phyloP scores from a whole-genome alignment of 2,888 invertebrate genomes.

The Choristoneura rosaceana region DNA sequence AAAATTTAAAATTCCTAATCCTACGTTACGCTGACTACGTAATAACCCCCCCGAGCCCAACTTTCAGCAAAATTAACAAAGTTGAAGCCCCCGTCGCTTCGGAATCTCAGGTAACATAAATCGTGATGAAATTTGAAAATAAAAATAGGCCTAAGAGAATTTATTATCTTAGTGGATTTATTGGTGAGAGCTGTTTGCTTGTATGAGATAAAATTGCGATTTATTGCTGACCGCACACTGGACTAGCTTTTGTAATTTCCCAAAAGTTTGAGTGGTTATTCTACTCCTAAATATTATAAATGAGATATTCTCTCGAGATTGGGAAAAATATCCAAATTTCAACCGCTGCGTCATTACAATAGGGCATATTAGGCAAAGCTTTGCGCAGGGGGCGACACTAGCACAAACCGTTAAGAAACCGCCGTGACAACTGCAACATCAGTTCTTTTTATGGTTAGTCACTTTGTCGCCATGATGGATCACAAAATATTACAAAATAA shows the following conservation, averaged over 20 bases:
- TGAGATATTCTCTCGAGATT: too few species aligned
- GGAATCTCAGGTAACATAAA: slow-evolving; percentile 71
- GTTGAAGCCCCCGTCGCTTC: slow-evolving; percentile 64
- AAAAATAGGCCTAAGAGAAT: slow-evolving; percentile 66
- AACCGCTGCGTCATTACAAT: too few species aligned
- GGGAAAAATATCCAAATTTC: too few species aligned
- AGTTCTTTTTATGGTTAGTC: too few species aligned
- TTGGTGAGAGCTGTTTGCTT: slow-evolving; percentile 19
- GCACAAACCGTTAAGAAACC: too few species aligned
- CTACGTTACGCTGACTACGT: slow-evolving; percentile 54
- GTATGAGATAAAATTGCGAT: slow-evolving; percentile 23
- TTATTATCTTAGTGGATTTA: slow-evolving; percentile 39
- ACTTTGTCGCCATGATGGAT: too few species aligned
- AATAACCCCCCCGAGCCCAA: slow-evolving; percentile 75
- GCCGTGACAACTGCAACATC: too few species aligned
- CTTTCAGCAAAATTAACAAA: slow-evolving; percentile 82
- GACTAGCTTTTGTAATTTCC: not conserved
- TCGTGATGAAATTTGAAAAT: slow-evolving; percentile 79
- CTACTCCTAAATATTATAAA: too few species aligned
- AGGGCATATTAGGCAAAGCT: too few species aligned
- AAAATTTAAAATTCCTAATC: slow-evolving; percentile 46
- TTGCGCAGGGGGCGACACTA: too few species aligned
- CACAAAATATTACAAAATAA: too few species aligned
- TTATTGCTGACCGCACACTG: slow-evolving; percentile 10
- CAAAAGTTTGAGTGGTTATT: not conserved